Evolutionary conservation across 2,888 invertebrate species (phyloP).

Genomic region (Rhyacophila evoluta): DNA sequence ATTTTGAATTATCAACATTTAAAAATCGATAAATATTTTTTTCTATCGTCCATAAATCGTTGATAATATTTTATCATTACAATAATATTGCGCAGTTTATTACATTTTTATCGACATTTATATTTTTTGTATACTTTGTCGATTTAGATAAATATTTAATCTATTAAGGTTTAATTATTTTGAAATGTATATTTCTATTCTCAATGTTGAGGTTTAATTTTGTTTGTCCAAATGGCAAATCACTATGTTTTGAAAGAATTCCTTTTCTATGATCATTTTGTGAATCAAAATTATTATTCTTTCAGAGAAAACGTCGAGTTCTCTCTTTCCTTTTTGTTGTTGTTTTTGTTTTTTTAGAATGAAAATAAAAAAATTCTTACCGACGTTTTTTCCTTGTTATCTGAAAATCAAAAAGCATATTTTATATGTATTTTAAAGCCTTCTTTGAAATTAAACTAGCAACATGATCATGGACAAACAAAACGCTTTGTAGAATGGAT

Average conservation of each 20-base stretch:
- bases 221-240: conserved; percentile 50
- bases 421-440: background rate
- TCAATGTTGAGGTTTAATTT: conserved; percentile 31
- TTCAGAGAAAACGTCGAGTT: conserved; percentile 37
- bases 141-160: too few relatives aligned
- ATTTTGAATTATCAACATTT: background rate
- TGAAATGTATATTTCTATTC: conserved; percentile 32
- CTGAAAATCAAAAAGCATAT: background rate
- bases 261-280: conserved; percentile 51
- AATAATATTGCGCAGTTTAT: too few relatives aligned
- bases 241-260: conserved; percentile 50
- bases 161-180: background rate
- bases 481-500: conserved; percentile 45
- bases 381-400: background rate
- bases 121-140: too few relatives aligned
- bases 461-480: conserved; percentile 48
- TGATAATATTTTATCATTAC: too few relatives aligned
- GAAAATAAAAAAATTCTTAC: conserved; percentile 23
- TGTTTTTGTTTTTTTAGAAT: background rate
- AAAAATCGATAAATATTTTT: too few relatives aligned
- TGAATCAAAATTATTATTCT: conserved; percentile 26
- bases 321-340: conserved; percentile 44
- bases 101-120: too few relatives aligned
- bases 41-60: too few relatives aligned
- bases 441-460: background rate